Evolutionary conservation across 2,888 invertebrate species (phyloP), one percentile per base, ranked within the genome.

Genomic region (Octonoba sinensis): DNA sequence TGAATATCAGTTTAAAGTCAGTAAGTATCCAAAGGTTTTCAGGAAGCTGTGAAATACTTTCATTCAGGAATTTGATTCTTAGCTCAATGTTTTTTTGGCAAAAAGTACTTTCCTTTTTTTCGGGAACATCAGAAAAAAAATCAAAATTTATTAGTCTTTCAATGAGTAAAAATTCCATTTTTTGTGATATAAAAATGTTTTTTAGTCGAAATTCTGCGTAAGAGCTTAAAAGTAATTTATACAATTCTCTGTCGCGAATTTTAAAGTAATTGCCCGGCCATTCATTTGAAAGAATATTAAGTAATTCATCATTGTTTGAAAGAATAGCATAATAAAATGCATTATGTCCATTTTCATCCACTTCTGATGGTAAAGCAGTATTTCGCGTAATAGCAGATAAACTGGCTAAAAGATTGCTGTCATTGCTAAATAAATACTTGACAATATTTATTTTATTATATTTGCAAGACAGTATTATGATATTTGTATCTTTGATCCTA

Each of bases 261-360:
- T 20, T 4, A 15, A 59, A 46, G 49, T 47, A 18, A 59, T 20
- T 4, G 22, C 22, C 20, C 22, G 67, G 76, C 76, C 76, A 76
- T n/a, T 57, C 44, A 1, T 69, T 18, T 0, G 69, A 59, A 15
- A 76, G 24, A 1, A 51, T 36, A 1, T 46, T 24, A 12, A 69
- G 47, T 24, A 76, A 20, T 0, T 66, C 22, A 20, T 18, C 18
- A 1, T 69, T 69, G n/a, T 20, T 11, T 18, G 54, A 62, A 4
- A 62, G 51, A 1, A 64, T 62, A 18, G 70, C 51, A 62, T 78
- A 78, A 27, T 77, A 74, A 56, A 74, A 54, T 15, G 65, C 65
- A 74, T 74, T 74, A 22, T 76, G 67, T 8, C 59, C 20, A 8
- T 69, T 20, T 62, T 46, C 27, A 13, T 76, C 76, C 22, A 3